phyloP scores from a whole-genome alignment of 1,140 invertebrate species.

The Chrysomallon squamiferum region DNA sequence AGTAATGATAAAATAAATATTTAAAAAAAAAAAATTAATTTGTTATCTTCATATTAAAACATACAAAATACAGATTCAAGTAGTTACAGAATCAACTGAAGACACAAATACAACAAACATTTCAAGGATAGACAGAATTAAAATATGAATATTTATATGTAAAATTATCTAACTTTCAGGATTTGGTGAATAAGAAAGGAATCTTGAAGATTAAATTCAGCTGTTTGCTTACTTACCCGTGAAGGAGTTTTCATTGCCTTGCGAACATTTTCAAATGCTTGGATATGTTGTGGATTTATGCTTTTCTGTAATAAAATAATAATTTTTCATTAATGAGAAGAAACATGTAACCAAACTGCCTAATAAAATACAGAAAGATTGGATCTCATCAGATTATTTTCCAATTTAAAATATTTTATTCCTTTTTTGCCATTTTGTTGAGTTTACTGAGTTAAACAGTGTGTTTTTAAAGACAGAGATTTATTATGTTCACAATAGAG shows the following conservation, averaged over 20 bases:
- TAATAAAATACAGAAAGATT: background rate
- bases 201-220: no score
- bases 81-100: no score
- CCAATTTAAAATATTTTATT: background rate
- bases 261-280: conserved; percentile 51
- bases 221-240: conserved; percentile 39
- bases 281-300: conserved; percentile 50
- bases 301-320: conserved; percentile 31
- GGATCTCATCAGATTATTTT: background rate
- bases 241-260: conserved; percentile 55
- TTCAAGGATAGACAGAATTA: background rate
- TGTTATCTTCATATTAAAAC: background rate
- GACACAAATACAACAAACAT: no score
- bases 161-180: no score
- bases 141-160: background rate
- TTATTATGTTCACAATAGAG: background rate
- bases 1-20: background rate
- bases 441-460: background rate
- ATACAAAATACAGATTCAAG: background rate
- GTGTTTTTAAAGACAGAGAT: background rate
- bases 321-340: no score
- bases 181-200: no score
- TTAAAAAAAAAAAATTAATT: background rate
- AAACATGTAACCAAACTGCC: background rate
- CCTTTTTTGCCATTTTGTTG: background rate